Evolutionary conservation across 2,113 vertebrate species (phyloP).

Genomic region (Indicator indicator): DNA sequence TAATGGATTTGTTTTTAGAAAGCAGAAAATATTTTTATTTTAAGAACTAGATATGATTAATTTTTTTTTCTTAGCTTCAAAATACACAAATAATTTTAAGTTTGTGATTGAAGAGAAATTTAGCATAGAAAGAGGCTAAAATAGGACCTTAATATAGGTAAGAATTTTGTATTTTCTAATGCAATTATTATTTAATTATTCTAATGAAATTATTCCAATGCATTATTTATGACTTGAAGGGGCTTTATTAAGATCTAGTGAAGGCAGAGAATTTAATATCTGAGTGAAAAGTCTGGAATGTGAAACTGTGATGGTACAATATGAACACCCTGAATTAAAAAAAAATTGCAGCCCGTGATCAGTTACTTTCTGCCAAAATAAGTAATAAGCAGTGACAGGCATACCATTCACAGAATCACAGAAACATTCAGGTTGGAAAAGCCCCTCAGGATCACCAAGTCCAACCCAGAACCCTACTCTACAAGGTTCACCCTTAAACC

Average conservation of each 20-base stretch:
- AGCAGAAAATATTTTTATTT: background rate
- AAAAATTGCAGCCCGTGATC: accelerated
- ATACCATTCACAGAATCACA: too few species aligned
- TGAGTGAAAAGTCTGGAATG: background rate
- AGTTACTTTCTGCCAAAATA: background rate
- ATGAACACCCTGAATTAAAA: background rate
- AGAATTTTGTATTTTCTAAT: background rate
- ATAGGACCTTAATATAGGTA: background rate
- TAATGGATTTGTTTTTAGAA: background rate
- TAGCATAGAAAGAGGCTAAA: background rate
- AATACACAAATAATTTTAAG: background rate
- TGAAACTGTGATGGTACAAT: background rate
- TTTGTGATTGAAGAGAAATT: background rate
- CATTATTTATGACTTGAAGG: background rate
- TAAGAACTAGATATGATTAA: background rate
- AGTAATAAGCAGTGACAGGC: background rate
- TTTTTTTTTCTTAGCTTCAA: background rate
- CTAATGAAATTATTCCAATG: too few species aligned
- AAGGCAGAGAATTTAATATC: background rate
- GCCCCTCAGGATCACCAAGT: too few species aligned
- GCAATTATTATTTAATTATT: too few species aligned
- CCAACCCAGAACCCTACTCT: too few species aligned
- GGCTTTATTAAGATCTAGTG: background rate
- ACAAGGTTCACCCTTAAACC: too few species aligned
- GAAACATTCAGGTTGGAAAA: too few species aligned